A percentile compares a stretch with the other conserved stretches of the same genome.
phyloP scores from a whole-genome alignment of 2,113 vertebrate genomes.

The Eulemur macaco region DNA sequence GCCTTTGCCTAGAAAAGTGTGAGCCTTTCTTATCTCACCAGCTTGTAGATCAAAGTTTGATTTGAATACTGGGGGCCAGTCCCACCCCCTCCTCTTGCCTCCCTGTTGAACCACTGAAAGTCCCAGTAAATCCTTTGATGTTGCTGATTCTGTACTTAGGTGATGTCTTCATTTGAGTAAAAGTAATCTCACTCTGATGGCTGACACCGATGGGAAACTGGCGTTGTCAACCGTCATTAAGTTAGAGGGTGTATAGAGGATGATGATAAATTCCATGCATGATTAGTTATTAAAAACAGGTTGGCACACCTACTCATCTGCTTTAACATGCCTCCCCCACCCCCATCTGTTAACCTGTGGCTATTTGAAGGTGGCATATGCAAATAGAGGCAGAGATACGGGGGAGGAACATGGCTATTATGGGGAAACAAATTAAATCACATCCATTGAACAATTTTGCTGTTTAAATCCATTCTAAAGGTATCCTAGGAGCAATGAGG shows the following conservation, averaged over 20 bases:
- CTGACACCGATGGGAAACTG: constrained; percentile 57
- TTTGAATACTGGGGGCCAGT: not conserved
- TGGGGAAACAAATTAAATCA: constrained; percentile 8
- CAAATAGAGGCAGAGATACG: not conserved
- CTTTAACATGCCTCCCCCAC: not conserved
- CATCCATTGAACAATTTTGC: not conserved
- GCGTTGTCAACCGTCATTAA: constrained; percentile 69
- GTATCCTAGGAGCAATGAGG: not conserved
- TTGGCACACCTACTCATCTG: not conserved
- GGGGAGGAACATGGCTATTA: not conserved
- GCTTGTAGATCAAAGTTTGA: constrained; percentile 10
- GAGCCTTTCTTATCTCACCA: not conserved
- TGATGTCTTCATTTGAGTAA: constrained; percentile 43
- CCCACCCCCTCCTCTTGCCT: not conserved
- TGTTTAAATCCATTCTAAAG: constrained; percentile 31
- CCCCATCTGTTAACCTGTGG: not conserved
- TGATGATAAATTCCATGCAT: not conserved
- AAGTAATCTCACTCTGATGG: constrained; percentile 47
- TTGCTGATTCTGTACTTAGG: constrained; percentile 47
- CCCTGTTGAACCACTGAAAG: not conserved
- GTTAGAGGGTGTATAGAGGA: not conserved
- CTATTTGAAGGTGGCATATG: constrained; percentile 15
- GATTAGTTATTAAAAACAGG: constrained; percentile 51
- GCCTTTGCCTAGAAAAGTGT: fast-evolving
- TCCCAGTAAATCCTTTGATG: not conserved